Conservation (phyloP, 2,888 invertebrate genomes). For the Teinopalpus imperialis region DNA sequence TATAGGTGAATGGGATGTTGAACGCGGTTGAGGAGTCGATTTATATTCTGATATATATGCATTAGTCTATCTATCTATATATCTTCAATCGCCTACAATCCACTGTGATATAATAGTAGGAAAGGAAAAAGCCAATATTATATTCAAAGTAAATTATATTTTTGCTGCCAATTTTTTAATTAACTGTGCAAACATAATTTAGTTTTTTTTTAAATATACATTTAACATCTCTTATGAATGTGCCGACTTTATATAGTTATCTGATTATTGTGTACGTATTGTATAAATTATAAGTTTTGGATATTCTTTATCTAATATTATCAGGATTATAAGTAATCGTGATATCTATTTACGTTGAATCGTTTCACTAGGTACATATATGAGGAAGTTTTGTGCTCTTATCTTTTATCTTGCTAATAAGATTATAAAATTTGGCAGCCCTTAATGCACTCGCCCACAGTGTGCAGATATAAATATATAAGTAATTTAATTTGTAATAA, state of each 20-base stretch:
- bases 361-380: no score
- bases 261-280: conserved; percentile 1
- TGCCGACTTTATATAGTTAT: conserved; percentile 5
- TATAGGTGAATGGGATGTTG: conserved; percentile 16
- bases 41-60: conserved; percentile 1
- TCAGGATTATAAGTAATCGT: conserved; percentile 11
- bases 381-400: background rate
- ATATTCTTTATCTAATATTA: conserved; percentile 6
- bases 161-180: no score
- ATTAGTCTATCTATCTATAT: background rate
- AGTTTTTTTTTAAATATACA: no score
- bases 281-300: conserved; percentile 11
- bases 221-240: no score
- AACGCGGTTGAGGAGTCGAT: conserved; percentile 16
- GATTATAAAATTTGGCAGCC: conserved; percentile 8
- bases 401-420: background rate
- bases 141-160: no score
- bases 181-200: no score
- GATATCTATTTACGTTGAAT: background rate
- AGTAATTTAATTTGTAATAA: no score
- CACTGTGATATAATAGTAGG: no score
- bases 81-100: no score
- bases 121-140: no score
- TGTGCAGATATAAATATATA: no score
- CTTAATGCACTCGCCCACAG: conserved; percentile 10